Percentiles rank a stretch among this genome's conserved stretches.
phyloP scores from a whole-genome alignment of 2,797 vertebrate genomes.

The Furcifer pardalis region DNA sequence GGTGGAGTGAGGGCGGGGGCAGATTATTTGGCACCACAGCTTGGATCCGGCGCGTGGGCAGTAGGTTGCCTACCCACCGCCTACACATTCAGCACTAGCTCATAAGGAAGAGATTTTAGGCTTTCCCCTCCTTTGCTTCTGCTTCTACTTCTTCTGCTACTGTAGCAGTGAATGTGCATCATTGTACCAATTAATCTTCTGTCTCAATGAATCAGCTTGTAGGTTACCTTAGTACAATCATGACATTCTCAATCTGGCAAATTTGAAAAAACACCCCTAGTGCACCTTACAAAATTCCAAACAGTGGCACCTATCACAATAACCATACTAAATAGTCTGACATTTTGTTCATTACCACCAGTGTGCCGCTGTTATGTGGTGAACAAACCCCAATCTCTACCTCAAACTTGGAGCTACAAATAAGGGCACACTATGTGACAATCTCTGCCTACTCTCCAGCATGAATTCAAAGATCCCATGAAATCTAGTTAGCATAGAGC shows the following conservation, averaged over 20 bases:
- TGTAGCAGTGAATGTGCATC: neutral
- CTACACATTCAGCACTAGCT: neutral
- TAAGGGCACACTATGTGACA: no score
- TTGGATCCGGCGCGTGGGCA: no score
- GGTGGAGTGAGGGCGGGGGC: no score
- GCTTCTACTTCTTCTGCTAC: no score
- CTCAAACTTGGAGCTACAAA: no score
- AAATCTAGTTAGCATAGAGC: neutral
- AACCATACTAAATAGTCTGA: no score
- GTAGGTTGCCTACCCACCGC: no score
- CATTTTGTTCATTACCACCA: no score
- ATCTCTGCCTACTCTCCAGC: neutral
- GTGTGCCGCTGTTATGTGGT: no score
- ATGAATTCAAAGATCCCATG: neutral
- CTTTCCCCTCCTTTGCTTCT: neutral
- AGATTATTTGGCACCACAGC: no score
- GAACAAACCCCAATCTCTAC: no score
- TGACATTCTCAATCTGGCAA: neutral
- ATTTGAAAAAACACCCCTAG: neutral
- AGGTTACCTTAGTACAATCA: neutral
- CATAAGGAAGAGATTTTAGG: neutral
- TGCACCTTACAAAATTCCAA: neutral
- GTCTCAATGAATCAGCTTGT: neutral
- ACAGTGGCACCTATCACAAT: no score
- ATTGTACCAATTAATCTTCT: neutral